Percentiles rank a stretch among this genome's conserved stretches.
These are phyloP conservation scores for Coelopa pilipes DNA, from an alignment of 2,888 invertebrate genomes.

Conservation along the genomic window DNA sequence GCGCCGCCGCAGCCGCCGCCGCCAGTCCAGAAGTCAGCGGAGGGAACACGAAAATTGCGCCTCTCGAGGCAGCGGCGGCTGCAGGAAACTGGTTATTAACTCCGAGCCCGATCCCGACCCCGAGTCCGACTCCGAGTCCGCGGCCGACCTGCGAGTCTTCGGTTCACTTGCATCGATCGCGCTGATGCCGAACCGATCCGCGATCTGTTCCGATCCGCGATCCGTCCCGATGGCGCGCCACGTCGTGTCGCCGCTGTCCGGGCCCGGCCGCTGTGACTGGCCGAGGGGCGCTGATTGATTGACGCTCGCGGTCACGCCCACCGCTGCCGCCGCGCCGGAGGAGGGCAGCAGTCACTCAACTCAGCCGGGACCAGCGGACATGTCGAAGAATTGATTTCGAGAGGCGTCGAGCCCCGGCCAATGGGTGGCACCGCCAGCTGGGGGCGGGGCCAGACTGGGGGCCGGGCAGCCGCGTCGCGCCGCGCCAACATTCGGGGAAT, in stretches of 20 bases:
- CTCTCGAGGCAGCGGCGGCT: neutral
- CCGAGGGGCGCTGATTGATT: slow-evolving; percentile 54
- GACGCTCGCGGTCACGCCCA: slow-evolving; percentile 59
- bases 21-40: slow-evolving; percentile 36
- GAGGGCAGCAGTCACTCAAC: slow-evolving; percentile 1
- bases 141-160: neutral
- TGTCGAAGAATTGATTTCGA: too few relatives aligned
- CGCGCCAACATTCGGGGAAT: too few relatives aligned
- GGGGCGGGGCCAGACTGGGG: neutral
- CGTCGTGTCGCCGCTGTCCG: slow-evolving; percentile 16
- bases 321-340: slow-evolving; percentile 25
- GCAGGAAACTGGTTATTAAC: slow-evolving; percentile 60
- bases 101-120: slow-evolving; percentile 48
- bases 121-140: neutral
- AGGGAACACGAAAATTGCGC: slow-evolving; percentile 34
- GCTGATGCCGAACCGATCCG: too few relatives aligned
- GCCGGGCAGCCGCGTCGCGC: too few relatives aligned
- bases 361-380: neutral
- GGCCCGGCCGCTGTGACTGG: slow-evolving; percentile 33
- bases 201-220: slow-evolving; percentile 30
- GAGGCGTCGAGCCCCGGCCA: neutral
- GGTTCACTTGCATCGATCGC: too few relatives aligned
- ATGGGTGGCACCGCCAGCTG: slow-evolving; percentile 26
- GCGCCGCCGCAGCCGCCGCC: slow-evolving; percentile 13
- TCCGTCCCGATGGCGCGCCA: slow-evolving; percentile 43